Base-by-base conservation (phyloP, 2,888 invertebrate genomes). In the Tetragnatha montana region DNA sequence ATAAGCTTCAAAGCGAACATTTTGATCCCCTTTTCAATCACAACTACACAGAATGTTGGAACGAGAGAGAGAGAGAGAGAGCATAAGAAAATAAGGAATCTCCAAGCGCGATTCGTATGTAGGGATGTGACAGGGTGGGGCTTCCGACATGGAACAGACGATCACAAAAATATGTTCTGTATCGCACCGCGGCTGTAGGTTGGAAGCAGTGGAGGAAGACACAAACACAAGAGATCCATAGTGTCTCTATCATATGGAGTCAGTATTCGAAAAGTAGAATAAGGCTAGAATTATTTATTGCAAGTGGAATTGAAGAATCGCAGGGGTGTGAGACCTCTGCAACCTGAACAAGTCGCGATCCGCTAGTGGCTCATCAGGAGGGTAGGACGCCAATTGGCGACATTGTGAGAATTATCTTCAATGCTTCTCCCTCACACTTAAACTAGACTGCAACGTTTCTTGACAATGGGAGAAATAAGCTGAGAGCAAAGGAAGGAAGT, bases 151-250 rank as follows among this genome's bases (percentile, higher is more conserved):
- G 47, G 71, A 88, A 88, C 88, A 83, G 80, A 68, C 83, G 79
- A 88, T 88, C 88, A 88, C 79, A 88, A 88, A 88, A 88, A 88
- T 88, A 88, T 78, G 82, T 73, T 88, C 79, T 88, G 71, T 88
- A 88, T 83, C 83, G 74, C 88, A 88, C 79, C 71, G 88, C 82
- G 82, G 82, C 88, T 78, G 75, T 70, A 88, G 83, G 78, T 74
- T 73, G 69, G 76, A 76, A 84, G 83, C 83, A 75, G 83, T 83
- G 88, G 82, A 82, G 88, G 79, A 88, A 88, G 88, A 88, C 88
- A 83, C 79, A 79, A 68, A 83, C 83, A 88, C 79, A 35, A 68
- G 83, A 83, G 83, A 73, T 83, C 82, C 75, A 73, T 80, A 78
- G 17, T 68, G 47, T 51, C 79, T 79, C 35, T 35, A 35, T 35